Evolutionary conservation across 2,113 vertebrate species (phyloP), one percentile per base, ranked within the genome.

Genomic region (Acrocephalus arundinaceus): DNA sequence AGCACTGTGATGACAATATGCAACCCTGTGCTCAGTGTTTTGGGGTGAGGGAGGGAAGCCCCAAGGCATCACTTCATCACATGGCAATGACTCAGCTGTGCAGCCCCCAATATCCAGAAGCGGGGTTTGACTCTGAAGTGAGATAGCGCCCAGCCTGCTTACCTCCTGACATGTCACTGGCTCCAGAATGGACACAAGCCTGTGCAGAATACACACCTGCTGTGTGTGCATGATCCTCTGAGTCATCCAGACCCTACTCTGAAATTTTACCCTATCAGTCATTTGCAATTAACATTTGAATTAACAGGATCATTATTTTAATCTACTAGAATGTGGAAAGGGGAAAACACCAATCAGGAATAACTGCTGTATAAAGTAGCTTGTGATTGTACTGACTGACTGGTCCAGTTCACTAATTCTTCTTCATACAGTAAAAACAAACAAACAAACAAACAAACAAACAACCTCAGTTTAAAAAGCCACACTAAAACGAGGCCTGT

Each of bases 101-200:
- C 61, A 31, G 46, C 8, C 28, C 31, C 61, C 30, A 21, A 23
- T 33, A 81, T 6, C 12, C 55, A 77, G 30, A 17, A 59, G 5
- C 28, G 79, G 25, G 20, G 6, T 23, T 41, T 75, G 39, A 20
- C 57, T 15, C 79, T 14, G 17, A 37, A 41, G 39, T 6, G 45
- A 75, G 58, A 20, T 0, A 24, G 18, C 3, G 9, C 12, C 10
- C 1, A 1, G 16, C 2, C 2, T 13, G 1, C 39, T 46, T n/a
- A 22, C n/a, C 35, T 55, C 30, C 62, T 48, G 57, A 41, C 28
- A 4, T 15, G n/a, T 8, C 59, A 28, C 3, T 23, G 51, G 17
- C 35, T 78, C 30, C 74, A 66, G 61, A 57, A 28, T 4, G 15
- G 52, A 13, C 1, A 13, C 30, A 35, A 55, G 18, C 11, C 45